Conservation (phyloP, 30 jellyfish, hydroid and myxozoan species). For the Hydractinia echinata region DNA sequence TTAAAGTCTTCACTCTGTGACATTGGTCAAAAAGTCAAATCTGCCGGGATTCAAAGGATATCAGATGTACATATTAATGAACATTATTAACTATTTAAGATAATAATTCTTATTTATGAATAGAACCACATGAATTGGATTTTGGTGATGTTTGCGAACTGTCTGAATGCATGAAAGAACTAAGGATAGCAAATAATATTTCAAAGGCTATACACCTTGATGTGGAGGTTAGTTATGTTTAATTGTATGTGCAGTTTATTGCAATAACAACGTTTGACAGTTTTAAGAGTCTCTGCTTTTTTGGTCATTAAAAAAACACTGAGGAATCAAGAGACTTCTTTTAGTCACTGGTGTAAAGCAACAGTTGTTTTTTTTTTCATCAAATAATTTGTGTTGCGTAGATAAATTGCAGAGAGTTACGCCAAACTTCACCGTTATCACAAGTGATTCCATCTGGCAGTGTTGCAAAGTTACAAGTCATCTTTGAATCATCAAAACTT, state of each 20-base stretch:
- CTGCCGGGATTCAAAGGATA: too few relatives aligned
- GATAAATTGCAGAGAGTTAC: slow-evolving; percentile 85
- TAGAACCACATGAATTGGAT: slow-evolving; percentile 62
- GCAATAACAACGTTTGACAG: too few relatives aligned
- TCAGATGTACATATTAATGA: too few relatives aligned
- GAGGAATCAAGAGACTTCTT: too few relatives aligned
- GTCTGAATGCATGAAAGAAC: slow-evolving; percentile 51
- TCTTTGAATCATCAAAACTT: slow-evolving; percentile 52
- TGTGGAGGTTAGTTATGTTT: slow-evolving; percentile 38
- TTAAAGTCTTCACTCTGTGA: too few relatives aligned
- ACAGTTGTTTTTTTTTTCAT: too few relatives aligned
- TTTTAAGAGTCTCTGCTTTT: too few relatives aligned
- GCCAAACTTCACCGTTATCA: slow-evolving; percentile 88
- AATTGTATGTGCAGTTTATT: too few relatives aligned
- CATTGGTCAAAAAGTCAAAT: too few relatives aligned
- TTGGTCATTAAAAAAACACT: too few relatives aligned
- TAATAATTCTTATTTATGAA: background rate
- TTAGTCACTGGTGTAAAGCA: too few relatives aligned
- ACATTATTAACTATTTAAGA: too few relatives aligned
- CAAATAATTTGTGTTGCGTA: background rate
- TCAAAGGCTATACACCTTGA: slow-evolving; percentile 28
- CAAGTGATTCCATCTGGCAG: slow-evolving; percentile 81
- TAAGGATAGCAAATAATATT: slow-evolving; percentile 64
- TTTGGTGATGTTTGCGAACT: slow-evolving; percentile 80
- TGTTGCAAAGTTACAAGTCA: slow-evolving; percentile 69